Evolutionary conservation across 2,888 invertebrate species (phyloP).

Genomic region (Drosophila nr. perissopoda): DNA sequence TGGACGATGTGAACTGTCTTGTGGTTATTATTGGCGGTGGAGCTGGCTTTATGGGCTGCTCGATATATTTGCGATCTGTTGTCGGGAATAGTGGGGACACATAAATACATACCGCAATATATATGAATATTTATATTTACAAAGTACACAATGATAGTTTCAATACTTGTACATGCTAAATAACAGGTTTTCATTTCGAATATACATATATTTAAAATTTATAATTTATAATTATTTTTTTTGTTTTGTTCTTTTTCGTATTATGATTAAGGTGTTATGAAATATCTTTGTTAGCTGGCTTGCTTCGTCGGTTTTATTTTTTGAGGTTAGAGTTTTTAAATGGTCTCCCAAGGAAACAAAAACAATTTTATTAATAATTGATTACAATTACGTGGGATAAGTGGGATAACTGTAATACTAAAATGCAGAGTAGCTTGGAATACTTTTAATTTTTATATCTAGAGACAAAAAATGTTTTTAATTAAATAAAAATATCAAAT

Average conservation of each 20-base stretch:
- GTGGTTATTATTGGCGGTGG: slow-evolving; percentile 89
- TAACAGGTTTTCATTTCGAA: not conserved
- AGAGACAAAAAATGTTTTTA: not conserved
- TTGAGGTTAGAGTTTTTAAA: not conserved
- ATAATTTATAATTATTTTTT: not conserved
- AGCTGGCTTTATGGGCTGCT: slow-evolving; percentile 92
- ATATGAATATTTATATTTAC: not conserved
- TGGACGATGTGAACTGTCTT: slow-evolving; percentile 84
- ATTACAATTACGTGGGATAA: not conserved
- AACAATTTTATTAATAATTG: not conserved
- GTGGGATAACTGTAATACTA: not conserved
- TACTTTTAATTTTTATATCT: not conserved
- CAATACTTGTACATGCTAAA: not conserved
- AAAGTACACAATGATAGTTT: not conserved
- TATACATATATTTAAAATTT: not conserved
- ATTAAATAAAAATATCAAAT: not conserved
- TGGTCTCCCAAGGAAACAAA: not conserved
- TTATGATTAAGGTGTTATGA: not conserved
- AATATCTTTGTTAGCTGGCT: not conserved
- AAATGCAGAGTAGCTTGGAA: not conserved
- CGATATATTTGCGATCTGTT: slow-evolving; percentile 92
- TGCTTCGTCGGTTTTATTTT: not conserved
- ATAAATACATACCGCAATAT: not conserved
- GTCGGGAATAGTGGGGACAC: not conserved
- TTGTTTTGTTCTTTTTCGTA: not conserved